Conservation (phyloP, 23 tunicate genomes). For the Oikopleura albicans region DNA sequence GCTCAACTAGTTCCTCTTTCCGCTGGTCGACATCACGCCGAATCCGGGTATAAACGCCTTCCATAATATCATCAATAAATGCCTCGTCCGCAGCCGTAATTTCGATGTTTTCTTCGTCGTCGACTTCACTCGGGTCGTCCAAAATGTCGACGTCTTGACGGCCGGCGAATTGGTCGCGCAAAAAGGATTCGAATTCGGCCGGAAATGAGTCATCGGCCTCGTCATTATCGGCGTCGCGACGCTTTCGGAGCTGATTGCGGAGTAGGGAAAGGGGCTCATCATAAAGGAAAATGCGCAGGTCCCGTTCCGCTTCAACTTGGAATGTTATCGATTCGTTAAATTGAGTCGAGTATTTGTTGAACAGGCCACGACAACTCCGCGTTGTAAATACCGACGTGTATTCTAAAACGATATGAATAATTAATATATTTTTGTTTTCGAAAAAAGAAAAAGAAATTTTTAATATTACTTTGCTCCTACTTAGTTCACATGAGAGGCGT, state of each 20-base stretch:
- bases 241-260: neutral
- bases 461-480: no score
- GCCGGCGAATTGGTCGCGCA: neutral
- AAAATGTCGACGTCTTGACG: neutral
- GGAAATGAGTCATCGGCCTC: neutral
- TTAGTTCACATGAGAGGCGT: no score
- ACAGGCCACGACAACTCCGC: neutral
- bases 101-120: neutral
- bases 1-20: neutral
- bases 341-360: slow-evolving; percentile 8
- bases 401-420: neutral
- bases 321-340: neutral
- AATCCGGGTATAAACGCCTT: neutral
- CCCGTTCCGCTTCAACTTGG: neutral
- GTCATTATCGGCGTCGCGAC: neutral
- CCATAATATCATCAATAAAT: neutral
- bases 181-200: neutral
- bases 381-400: neutral
- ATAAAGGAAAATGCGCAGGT: neutral
- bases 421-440: neutral
- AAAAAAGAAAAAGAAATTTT: no score
- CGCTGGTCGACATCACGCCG: neutral
- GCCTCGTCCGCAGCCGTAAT: no score
- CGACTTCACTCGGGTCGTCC: neutral
- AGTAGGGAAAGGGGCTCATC: neutral